A percentile compares a stretch with the other conserved stretches of the same genome.
Conservation (phyloP, 2,888 invertebrate species). For the Phaonia tiefii region DNA sequence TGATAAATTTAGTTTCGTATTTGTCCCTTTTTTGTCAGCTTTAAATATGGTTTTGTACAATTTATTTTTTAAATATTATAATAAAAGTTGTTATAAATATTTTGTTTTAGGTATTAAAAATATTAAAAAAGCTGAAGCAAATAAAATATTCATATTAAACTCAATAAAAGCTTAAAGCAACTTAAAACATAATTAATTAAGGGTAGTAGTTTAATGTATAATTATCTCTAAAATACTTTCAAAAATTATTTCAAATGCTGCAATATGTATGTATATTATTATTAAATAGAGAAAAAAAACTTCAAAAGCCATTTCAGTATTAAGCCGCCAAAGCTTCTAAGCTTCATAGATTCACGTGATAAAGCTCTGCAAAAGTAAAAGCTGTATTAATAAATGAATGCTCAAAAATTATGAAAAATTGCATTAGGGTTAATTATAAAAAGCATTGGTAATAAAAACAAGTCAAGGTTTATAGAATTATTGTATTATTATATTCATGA, state of each 20-base stretch:
- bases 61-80: neutral
- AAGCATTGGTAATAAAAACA: no score
- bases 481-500: slow-evolving; percentile 33
- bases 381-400: slow-evolving; percentile 62
- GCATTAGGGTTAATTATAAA: slow-evolving; percentile 20
- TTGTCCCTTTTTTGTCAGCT: neutral
- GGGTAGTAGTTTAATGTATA: neutral
- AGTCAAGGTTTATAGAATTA: no score
- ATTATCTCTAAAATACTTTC: neutral
- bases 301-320: neutral
- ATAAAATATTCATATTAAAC: slow-evolving; percentile 10
- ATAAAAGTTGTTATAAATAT: no score
- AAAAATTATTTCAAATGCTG: neutral
- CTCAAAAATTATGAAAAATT: slow-evolving; percentile 28
- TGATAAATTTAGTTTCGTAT: no score
- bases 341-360: slow-evolving; percentile 33
- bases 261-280: no score
- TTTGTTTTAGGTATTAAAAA: no score
- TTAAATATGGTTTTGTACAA: slow-evolving; percentile 28
- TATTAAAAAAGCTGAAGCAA: slow-evolving; percentile 50
- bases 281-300: no score
- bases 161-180: slow-evolving; percentile 29
- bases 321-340: neutral
- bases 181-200: slow-evolving; percentile 18
- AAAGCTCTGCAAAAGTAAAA: slow-evolving; percentile 52